These are phyloP conservation scores for Lottia gigantea DNA, from an alignment of 2,888 invertebrate genomes.

Conservation along the genomic window DNA sequence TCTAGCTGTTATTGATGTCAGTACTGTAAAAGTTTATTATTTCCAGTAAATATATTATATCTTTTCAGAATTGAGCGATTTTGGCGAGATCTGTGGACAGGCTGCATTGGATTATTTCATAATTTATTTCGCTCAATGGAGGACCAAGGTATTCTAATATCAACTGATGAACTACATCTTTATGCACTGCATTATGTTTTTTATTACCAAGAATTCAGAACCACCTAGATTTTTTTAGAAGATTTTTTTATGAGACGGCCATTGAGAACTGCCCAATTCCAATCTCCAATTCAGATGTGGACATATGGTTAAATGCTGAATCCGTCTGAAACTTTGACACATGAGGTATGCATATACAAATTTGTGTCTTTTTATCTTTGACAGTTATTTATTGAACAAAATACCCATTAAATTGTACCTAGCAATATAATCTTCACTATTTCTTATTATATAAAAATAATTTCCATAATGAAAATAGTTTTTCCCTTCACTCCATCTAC, in stretches of 20 bases:
- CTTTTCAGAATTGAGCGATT: slow-evolving; percentile 11
- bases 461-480: no score
- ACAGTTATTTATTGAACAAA: neutral
- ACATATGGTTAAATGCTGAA: slow-evolving; percentile 7
- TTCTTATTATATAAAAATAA: no score
- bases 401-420: no score
- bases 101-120: slow-evolving; percentile 11
- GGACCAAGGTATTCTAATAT: slow-evolving; percentile 10
- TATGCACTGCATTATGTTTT: slow-evolving; percentile 10
- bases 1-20: neutral
- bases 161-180: slow-evolving; percentile 9
- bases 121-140: slow-evolving; percentile 11
- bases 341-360: slow-evolving; percentile 5
- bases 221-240: slow-evolving; percentile 10
- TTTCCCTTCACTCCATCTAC: no score
- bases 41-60: neutral
- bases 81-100: slow-evolving; percentile 10
- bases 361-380: neutral
- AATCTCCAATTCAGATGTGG: slow-evolving; percentile 10
- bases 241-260: slow-evolving; percentile 4
- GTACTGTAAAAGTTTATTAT: slow-evolving; percentile 7
- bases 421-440: no score
- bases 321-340: slow-evolving; percentile 9
- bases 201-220: slow-evolving; percentile 11
- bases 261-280: slow-evolving; percentile 3